phyloP scores from a whole-genome alignment of 92 coral and sea anemone species.

The Virgularia gustaviana region DNA sequence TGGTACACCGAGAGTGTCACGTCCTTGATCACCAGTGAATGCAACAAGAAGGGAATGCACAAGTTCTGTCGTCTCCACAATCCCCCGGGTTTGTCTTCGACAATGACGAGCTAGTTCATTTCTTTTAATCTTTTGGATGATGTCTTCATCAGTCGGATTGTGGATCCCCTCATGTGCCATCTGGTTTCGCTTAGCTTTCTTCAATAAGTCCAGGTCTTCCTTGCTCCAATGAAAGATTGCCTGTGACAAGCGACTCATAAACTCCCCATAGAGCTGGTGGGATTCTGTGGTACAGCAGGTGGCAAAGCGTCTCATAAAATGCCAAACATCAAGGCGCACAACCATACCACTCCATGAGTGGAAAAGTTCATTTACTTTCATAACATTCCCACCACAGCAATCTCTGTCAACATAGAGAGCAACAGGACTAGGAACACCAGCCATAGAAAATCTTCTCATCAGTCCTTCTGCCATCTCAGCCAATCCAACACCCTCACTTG shows the following conservation, averaged over 20 bases:
- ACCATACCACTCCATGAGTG: conserved; percentile 5
- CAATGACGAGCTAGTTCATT: conserved; percentile 55
- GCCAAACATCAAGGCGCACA: conserved; percentile 40
- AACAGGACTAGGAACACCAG: conserved; percentile 30
- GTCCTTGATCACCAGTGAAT: conserved; percentile 49
- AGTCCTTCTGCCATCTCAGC: conserved; percentile 17
- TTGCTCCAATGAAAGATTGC: conserved; percentile 50
- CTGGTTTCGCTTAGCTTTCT: conserved; percentile 23
- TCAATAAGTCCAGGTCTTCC: conserved; percentile 39
- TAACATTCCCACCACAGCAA: conserved; percentile 28
- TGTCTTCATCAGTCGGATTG: conserved; percentile 35
- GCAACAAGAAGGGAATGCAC: conserved; percentile 36
- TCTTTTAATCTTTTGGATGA: conserved; percentile 26
- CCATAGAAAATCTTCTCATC: conserved; percentile 9
- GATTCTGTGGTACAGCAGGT: conserved; percentile 54
- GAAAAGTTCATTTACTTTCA: conserved; percentile 23
- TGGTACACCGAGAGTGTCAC: conserved; percentile 55
- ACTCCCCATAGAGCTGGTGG: conserved; percentile 52
- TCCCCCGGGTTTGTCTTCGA: conserved; percentile 52
- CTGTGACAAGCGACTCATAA: conserved; percentile 49
- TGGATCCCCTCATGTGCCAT: not conserved
- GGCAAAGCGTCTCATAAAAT: conserved; percentile 54
- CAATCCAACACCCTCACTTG: conserved; percentile 37
- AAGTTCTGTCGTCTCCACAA: conserved; percentile 9
- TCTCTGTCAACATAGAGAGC: conserved; percentile 31